These are phyloP conservation scores for Meandrina meandrites DNA, from an alignment of 92 coral and sea anemone genomes.

Conservation along the genomic window DNA sequence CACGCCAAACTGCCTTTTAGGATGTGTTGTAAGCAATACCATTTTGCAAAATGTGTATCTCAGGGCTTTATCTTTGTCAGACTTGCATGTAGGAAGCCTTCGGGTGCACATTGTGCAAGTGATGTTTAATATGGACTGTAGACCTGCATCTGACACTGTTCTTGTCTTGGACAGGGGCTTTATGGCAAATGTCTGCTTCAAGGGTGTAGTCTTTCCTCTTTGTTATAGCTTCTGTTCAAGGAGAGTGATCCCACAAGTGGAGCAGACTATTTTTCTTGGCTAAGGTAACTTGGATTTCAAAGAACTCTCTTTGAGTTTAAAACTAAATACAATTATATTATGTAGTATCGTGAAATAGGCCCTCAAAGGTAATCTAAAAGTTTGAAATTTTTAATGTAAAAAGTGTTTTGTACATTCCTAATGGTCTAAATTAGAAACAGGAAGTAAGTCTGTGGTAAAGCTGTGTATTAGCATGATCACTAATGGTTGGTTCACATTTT, in stretches of 20 bases:
- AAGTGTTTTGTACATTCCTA: no score
- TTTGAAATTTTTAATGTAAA: no score
- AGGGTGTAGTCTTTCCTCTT: slow-evolving; percentile 66
- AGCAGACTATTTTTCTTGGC: not conserved
- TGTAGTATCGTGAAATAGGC: no score
- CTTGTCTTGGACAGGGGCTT: slow-evolving; percentile 50
- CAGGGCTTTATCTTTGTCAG: slow-evolving; percentile 10
- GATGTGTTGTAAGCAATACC: not conserved
- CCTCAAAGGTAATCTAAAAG: no score
- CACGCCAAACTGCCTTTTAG: slow-evolving; percentile 20
- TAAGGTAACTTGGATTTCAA: slow-evolving; percentile 10
- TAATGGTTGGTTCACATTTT: no score
- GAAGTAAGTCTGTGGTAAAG: no score
- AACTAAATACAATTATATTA: no score
- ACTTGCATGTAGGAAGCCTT: slow-evolving; percentile 2
- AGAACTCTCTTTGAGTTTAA: not conserved
- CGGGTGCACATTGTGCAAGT: slow-evolving; percentile 24
- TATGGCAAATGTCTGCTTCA: slow-evolving; percentile 43
- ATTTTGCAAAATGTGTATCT: slow-evolving; percentile 10
- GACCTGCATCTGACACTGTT: slow-evolving; percentile 58
- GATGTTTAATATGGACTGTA: not conserved
- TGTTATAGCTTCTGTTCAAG: slow-evolving; percentile 42
- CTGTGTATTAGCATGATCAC: no score
- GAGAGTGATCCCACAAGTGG: slow-evolving; percentile 24
- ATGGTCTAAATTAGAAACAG: no score